A percentile compares a stretch with the other conserved stretches of the same genome.
Conservation (phyloP, 92 coral and sea anemone genomes). For the Porites lobata region DNA sequence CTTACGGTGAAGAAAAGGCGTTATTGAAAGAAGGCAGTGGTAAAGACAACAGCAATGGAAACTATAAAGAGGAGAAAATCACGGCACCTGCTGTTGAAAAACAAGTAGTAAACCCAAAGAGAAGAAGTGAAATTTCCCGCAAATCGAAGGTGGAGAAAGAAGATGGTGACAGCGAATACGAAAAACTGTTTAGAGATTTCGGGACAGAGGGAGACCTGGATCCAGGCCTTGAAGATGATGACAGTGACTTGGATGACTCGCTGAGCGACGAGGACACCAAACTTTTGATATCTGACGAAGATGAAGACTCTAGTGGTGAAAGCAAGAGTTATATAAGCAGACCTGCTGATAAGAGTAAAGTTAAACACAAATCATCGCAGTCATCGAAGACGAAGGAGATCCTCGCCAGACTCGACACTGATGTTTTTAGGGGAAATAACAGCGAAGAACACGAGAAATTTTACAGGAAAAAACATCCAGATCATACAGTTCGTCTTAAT, state of each 20-base stretch:
- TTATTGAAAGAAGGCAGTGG: not conserved
- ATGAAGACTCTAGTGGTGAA: not conserved
- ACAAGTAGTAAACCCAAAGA: not conserved
- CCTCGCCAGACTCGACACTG: slow-evolving; percentile 69
- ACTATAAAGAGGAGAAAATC: not conserved
- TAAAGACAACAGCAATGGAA: not conserved
- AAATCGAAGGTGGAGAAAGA: slow-evolving; percentile 5
- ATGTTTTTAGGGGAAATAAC: slow-evolving; percentile 59
- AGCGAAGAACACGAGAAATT: slow-evolving; percentile 21
- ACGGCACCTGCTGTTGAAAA: slow-evolving; percentile 8
- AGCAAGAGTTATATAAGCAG: slow-evolving; percentile 36
- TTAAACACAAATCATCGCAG: not conserved
- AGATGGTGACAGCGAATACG: slow-evolving; percentile 31
- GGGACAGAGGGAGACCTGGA: slow-evolving; percentile 37
- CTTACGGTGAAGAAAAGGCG: slow-evolving; percentile 1
- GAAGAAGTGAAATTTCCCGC: slow-evolving; percentile 28
- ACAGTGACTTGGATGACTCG: slow-evolving; percentile 35
- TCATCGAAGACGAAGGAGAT: slow-evolving; percentile 60
- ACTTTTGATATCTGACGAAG: slow-evolving; percentile 19
- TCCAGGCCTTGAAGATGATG: slow-evolving; percentile 45
- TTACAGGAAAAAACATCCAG: slow-evolving; percentile 1
- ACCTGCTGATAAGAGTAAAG: not conserved
- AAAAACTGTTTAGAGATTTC: slow-evolving; percentile 43
- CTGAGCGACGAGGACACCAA: slow-evolving; percentile 36
- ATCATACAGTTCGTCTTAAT: not conserved